These are phyloP conservation scores for Cyprinella venusta DNA, from an alignment of 2,797 vertebrate species.

Conservation along the genomic window DNA sequence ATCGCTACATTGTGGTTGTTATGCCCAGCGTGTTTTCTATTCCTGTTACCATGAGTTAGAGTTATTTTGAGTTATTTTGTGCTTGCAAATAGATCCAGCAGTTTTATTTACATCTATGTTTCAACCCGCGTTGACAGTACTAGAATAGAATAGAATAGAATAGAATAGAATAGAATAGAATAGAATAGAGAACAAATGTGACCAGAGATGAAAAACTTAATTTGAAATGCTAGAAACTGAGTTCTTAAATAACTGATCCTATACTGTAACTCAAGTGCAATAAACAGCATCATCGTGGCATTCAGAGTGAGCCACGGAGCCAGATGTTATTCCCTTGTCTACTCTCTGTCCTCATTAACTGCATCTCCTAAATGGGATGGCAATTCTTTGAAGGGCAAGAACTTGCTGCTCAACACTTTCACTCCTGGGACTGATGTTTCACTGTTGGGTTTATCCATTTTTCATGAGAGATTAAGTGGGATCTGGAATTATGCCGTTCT, in stretches of 20 bases:
- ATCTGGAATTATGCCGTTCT: conserved; percentile 47
- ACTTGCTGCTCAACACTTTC: conserved; percentile 49
- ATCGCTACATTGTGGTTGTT: not conserved
- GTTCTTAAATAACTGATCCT: conserved; percentile 11
- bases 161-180: not conserved
- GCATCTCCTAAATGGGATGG: conserved; percentile 36
- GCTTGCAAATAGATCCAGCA: not conserved
- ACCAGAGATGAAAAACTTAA: not conserved
- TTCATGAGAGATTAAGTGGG: conserved; percentile 56
- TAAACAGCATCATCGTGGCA: conserved; percentile 5
- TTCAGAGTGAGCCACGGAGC: not conserved
- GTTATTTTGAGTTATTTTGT: not conserved
- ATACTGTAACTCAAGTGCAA: conserved; percentile 3
- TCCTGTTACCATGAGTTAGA: not conserved
- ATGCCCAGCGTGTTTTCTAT: not conserved
- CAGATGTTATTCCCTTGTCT: conserved; percentile 40
- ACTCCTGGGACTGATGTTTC: conserved; percentile 48
- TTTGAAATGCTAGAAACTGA: conserved; percentile 7
- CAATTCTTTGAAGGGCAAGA: conserved; percentile 47
- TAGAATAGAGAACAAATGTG: not conserved
- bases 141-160: not conserved
- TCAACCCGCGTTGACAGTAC: not conserved
- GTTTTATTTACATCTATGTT: not conserved
- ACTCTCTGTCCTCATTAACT: conserved; percentile 36
- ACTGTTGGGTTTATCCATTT: conserved; percentile 58